A percentile compares a stretch with the other conserved stretches of the same genome.
Evolutionary conservation across 2,797 vertebrate species (phyloP).

Genomic region (Manis javanica): DNA sequence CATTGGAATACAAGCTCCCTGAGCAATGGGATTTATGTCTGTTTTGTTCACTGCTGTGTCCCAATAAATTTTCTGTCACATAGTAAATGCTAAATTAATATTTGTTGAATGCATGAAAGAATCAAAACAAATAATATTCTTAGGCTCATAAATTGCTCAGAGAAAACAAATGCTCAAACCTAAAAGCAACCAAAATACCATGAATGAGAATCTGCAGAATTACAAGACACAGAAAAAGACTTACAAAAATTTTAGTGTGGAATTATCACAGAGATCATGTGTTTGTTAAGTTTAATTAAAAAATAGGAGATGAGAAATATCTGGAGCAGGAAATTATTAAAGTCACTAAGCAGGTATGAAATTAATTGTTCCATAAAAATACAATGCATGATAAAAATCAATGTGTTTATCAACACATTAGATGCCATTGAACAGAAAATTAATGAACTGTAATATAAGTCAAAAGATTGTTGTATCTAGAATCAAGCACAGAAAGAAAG

Average conservation of each 20-base stretch:
- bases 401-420: neutral
- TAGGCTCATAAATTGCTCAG: neutral
- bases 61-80: neutral
- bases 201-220: neutral
- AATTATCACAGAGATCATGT: neutral
- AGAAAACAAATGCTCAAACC: neutral
- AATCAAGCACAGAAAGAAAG: neutral
- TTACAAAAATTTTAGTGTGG: neutral
- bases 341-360: neutral
- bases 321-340: neutral
- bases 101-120: neutral
- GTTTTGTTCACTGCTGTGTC: neutral
- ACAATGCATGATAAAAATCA: neutral
- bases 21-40: neutral
- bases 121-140: constrained; percentile 6
- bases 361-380: neutral
- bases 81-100: neutral
- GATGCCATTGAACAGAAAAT: neutral
- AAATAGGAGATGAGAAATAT: neutral
- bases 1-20: neutral
- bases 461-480: neutral
- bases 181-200: neutral
- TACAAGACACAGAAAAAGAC: neutral
- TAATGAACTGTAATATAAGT: neutral
- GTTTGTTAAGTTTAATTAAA: neutral